A percentile compares a stretch with the other conserved stretches of the same genome.
phyloP scores from a whole-genome alignment of 2,113 vertebrate genomes.

The Rhipidura dahli region DNA sequence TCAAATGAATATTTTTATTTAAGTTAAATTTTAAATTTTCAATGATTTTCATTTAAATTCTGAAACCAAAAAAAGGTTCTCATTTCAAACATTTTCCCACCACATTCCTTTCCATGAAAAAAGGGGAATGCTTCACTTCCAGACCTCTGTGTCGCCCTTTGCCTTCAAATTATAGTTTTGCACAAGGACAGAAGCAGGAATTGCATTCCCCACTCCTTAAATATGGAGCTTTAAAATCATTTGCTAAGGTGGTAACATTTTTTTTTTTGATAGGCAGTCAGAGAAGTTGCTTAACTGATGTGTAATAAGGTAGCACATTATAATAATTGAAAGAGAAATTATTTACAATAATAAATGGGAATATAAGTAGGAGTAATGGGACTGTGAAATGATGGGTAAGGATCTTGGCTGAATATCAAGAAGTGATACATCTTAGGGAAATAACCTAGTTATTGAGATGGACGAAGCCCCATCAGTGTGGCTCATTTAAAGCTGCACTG shows the following conservation, averaged over 20 bases:
- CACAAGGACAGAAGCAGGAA: neutral
- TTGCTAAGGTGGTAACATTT: neutral
- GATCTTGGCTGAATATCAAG: conserved; percentile 47
- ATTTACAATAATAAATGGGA: conserved; percentile 63
- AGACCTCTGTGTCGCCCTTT: neutral
- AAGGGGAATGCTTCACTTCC: neutral
- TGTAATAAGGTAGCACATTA: conserved; percentile 26
- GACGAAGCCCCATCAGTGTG: neutral
- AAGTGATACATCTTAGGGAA: conserved; percentile 22
- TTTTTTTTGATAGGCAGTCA: neutral
- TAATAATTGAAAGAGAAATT: conserved; percentile 59
- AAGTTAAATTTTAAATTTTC: neutral
- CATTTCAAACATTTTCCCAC: neutral
- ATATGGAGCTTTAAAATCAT: neutral
- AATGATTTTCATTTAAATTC: neutral
- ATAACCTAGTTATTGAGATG: conserved; percentile 30
- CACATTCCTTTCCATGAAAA: fast-evolving
- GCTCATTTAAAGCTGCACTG: conserved; percentile 16
- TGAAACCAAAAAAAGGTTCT: neutral
- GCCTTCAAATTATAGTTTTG: neutral
- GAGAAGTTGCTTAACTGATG: conserved; percentile 1
- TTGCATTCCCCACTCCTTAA: neutral
- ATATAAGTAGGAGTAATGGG: conserved; percentile 53
- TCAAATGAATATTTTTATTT: neutral
- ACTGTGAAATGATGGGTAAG: conserved; percentile 42